A percentile compares a stretch with the other conserved stretches of the same genome.
Conservation (phyloP, 2,797 vertebrate genomes). For the Eleutherodactylus coqui region DNA sequence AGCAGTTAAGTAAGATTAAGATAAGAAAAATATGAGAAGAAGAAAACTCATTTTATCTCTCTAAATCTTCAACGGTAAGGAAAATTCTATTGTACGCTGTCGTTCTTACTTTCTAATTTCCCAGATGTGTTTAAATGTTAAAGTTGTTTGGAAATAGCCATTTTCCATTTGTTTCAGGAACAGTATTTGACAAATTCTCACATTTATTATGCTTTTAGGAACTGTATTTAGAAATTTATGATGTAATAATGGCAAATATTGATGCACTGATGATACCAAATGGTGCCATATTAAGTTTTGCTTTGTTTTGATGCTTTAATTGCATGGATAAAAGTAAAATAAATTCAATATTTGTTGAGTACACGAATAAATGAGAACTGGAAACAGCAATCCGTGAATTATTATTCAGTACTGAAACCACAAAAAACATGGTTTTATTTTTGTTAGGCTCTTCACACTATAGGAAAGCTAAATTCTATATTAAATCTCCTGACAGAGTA, state of each 20-base stretch:
- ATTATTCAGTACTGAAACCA: neutral
- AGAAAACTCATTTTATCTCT: neutral
- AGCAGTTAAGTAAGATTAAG: neutral
- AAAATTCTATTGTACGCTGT: neutral
- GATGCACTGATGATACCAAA: neutral
- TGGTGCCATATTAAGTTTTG: neutral
- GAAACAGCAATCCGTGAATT: neutral
- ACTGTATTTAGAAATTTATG: neutral
- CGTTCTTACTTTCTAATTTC: neutral
- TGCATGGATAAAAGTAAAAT: neutral
- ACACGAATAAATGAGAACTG: neutral
- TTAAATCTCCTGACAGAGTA: too few relatives aligned
- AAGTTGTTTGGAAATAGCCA: conserved; percentile 9
- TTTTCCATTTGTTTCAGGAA: conserved; percentile 1
- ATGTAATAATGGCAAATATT: conserved; percentile 8
- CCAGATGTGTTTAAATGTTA: conserved; percentile 30
- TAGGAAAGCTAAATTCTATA: neutral
- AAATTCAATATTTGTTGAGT: neutral
- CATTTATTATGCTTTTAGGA: conserved; percentile 19
- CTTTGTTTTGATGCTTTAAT: neutral
- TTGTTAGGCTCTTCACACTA: neutral
- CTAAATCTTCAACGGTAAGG: neutral
- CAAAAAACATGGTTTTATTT: neutral
- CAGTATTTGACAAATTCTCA: neutral
- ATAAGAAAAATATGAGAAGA: neutral